Conservation (phyloP, 2,888 invertebrate genomes). For the Muschampia plurimacula region DNA sequence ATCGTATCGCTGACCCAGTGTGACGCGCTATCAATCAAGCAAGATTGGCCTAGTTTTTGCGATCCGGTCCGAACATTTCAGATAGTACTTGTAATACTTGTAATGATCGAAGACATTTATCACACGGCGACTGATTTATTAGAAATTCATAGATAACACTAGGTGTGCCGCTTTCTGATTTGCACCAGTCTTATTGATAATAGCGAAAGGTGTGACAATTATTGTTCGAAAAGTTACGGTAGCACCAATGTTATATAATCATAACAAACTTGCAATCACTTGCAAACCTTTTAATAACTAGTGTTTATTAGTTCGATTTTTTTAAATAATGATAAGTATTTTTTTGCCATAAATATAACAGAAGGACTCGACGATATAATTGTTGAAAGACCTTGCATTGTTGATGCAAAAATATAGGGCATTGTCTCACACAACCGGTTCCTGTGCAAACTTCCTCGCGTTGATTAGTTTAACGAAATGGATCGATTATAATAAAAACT, state of each 20-base stretch:
- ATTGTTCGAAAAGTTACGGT: slow-evolving; percentile 6
- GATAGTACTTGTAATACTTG: slow-evolving; percentile 35
- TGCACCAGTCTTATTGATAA: slow-evolving; percentile 36
- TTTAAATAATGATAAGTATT: background rate
- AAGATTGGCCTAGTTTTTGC: slow-evolving; percentile 37
- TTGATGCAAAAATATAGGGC: slow-evolving; percentile 28
- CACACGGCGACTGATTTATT: slow-evolving; percentile 52
- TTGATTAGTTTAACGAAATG: slow-evolving; percentile 38
- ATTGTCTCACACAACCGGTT: slow-evolving; percentile 35
- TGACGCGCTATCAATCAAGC: slow-evolving; percentile 38
- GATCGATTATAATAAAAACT: slow-evolving; percentile 33
- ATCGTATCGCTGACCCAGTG: slow-evolving; percentile 37
- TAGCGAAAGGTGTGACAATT: slow-evolving; percentile 38
- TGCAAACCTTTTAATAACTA: background rate
- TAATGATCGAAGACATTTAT: slow-evolving; percentile 47
- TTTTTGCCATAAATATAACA: background rate
- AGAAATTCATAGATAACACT: slow-evolving; percentile 48
- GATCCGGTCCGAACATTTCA: slow-evolving; percentile 32
- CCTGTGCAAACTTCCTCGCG: slow-evolving; percentile 23
- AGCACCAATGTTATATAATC: slow-evolving; percentile 7
- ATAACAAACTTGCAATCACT: background rate
- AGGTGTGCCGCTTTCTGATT: slow-evolving; percentile 30
- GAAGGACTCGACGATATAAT: slow-evolving; percentile 2
- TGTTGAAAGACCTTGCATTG: slow-evolving; percentile 10
- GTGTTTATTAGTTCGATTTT: too few species aligned